Evolutionary conservation across 2,888 invertebrate species (phyloP), one percentile per base, ranked within the genome.

Genomic region (Drosophila mayaguana): DNA sequence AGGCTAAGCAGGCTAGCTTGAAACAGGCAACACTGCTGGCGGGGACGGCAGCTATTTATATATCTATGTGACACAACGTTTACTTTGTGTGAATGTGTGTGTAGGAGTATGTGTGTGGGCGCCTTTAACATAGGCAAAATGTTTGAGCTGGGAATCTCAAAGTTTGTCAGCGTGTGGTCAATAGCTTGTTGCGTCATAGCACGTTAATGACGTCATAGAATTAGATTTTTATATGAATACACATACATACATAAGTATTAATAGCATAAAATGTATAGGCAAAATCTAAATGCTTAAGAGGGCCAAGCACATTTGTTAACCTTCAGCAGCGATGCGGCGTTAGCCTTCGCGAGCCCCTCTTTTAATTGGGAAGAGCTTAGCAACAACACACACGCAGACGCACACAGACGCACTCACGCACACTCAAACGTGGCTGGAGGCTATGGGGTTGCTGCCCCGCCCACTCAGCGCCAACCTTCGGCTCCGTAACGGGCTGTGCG

Each of bases 391-490:
- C 20, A 42, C 45, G 42, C 28, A 28, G 16, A 65, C 11, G 25
- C 48, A 53, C 38, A 45, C 25, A 46, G 20, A 46, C 42, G 42
- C 42, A 51, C 38, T 51, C 20, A 22, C 25, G 51, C 22, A 42
- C 38, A 50, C 80, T 78, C 72, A 53, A 54, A 40, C 42, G 32
- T 25, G 46, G 18, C 50, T 50, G 18, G 50, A 50, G 50, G 50
- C 50, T 50, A 50, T 34, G 66, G 65, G 76, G 65, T 70, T 76
- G 76, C 51, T 22, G 56, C 11, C 42, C 18, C 56, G 79, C 75
- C 76, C 63, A 51, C 63, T 55, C 63, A 54, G 57, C 63, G 62
- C 38, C 74, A 81, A 68, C 88, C 88, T 80, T 82, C 86, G 80
- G 65, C 70, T 65, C 71, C 68, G 72, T 62, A 78, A 74, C 79